Evolutionary conservation across 2,888 invertebrate genomes (phyloP), one percentile per base, ranked within the genome.

Genomic region (Sarcophaga variegata): DNA sequence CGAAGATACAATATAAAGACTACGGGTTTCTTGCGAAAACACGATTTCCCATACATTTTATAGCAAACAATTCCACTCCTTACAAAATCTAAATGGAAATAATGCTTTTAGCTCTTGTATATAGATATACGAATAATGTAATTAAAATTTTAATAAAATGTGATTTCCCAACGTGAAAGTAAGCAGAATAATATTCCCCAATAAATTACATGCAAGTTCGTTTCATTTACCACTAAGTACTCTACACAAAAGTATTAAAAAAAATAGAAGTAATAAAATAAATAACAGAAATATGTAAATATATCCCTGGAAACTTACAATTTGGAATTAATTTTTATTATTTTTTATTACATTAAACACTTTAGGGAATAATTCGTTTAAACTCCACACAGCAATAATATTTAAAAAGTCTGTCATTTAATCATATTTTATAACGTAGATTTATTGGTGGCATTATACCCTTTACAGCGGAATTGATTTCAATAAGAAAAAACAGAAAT

Each of bases 401-500:
- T 74, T 60, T 25, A 25, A 25, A 74, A 72, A 81, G 6, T 3
- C 49, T 81, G 81, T 69, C 81, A 81, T 67, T 60, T 69, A 49
- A 47, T 62, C 22, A 17, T 10, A 12, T 37, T 77, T 77, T 66
- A 37, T 22, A 22, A 22, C 1, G 22, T 22, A 22, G 22, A 22
- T 22, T 22, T 22, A 75, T 69, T 62, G 49, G 8, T 11, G 37
- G 69, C 54, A 45, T 69, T 20, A 17, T 60, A 6, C 14, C 2
- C 11, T 45, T 17, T 72, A 47, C 3, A 49, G 63, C 72, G 81
- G 75, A 81, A 81, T 22, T 75, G 49, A 54, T 75, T 81, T 75
- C 59, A 75, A 81, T 81, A 70, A 67, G 60, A 8, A 49, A 5
- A 81, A 81, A 74, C 20, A 22, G 27, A 81, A 81, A 69, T 69